Evolutionary conservation across 2,113 vertebrate genomes (phyloP), one percentile per base, ranked within the genome.

Genomic region (Zeus faber): DNA sequence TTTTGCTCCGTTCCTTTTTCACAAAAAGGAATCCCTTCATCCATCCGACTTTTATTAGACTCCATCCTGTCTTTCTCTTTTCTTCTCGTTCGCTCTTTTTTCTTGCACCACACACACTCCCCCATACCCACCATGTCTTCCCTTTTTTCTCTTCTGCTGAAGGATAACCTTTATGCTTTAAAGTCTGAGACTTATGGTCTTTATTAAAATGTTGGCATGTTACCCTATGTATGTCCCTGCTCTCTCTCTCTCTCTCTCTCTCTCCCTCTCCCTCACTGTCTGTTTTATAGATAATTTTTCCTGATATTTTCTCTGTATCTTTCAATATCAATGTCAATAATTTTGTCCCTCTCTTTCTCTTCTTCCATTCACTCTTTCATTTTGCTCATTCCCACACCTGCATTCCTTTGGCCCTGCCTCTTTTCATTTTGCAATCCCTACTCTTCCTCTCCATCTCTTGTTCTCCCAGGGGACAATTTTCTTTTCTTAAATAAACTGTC

Each of bases 401-500:
- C 17, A 13, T 14, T 21, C 18, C 17, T n/a, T 33, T 21, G 0
- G 31, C 26, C 13, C 48, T n/a, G 2, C 51, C 63, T 54, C 59
- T 58, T 24, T 40, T 48, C 62, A 53, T 65, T 57, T 48, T 50
- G 17, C 18, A 9, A 6, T 24, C 24, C 23, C 16, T 8, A n/a
- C 26, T 49, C 24, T 49, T 6, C 14, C 44, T 46, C 41, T 20
- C 17, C 18, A 16, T 20, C 41, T 44, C 44, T 77, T 74, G 65
- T 88, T 93, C 90, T 93, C 93, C 93, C 90, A 89, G 88, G 91
- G 96, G 94, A 97, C 97, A 99, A 98, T 99, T 98, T 99, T 98
- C 96, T 96, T 97, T 98, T 96, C 95, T 97, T 98, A 99, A 99
- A 99, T 98, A 99, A 98, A 98, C 95, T 99, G 97, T 99, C 97